Evolutionary conservation across 2,113 vertebrate species (phyloP), one percentile per base, ranked within the genome.

Genomic region (Pangasianodon hypophthalmus): DNA sequence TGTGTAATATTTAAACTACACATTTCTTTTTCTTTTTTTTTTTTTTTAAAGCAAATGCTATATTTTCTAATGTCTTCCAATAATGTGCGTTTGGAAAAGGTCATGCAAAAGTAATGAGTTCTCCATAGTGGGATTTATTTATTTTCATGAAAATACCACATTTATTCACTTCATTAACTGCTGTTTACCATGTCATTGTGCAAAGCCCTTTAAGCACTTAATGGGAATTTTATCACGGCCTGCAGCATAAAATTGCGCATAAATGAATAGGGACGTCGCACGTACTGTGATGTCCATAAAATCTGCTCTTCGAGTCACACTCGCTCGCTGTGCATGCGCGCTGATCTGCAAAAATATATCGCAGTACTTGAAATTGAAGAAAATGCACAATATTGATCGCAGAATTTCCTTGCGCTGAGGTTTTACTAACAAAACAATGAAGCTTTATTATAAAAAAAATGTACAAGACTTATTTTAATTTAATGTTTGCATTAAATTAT

Each of bases 171-270:
- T 73, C 64, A 86, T 86, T 86, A 73, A 32, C 46, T 11, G 64
- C 85, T 73, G 85, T 54, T 86, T 86, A 86, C 85, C 85, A 4
- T 32, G 85, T 71, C 85, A 73, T 41, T 73, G 67, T 71, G 64
- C 46, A 21, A 73, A 73, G 85, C 48, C 82, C 67, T 86, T 86
- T 86, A 86, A 86, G 85, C 67, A 21, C 64, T 86, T 71, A 86
- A 71, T 86, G 48, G 85, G 64, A 86, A 86, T 86, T 69, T 86
- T 71, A 73, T 86, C 62, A 44, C 64, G n/a, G 64, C 64, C 50
- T 18, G 62, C 84, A 50, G 85, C 46, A 16, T 19, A 41, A 71
- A 86, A 86, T 86, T 41, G 64, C 32, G 29, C 62, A 37, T 73
- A 24, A 86, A 73, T 41, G 48, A 54, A 16, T 7, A 1, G 56